Percentiles rank a stretch among this genome's conserved stretches.
Evolutionary conservation across 2,888 invertebrate genomes (phyloP).

Genomic region (Pseudanteris insignis): DNA sequence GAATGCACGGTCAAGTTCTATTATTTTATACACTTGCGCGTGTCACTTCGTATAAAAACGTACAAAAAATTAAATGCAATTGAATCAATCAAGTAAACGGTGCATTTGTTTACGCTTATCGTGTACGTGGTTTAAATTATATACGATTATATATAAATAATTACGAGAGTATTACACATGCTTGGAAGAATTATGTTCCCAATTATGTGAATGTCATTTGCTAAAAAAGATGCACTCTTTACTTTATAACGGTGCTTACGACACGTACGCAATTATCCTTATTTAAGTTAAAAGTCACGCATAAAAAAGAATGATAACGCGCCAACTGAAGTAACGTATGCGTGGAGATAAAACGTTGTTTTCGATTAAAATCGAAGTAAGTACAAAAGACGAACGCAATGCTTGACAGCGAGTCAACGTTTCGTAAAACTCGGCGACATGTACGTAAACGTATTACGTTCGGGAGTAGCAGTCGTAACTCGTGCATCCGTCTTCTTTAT

Average conservation of each 20-base stretch:
- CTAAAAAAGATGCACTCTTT: too few relatives aligned
- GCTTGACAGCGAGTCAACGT: constrained; percentile 25
- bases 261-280: too few relatives aligned
- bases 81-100: too few relatives aligned
- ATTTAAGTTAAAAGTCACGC: not conserved
- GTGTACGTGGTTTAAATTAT: constrained; percentile 20
- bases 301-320: constrained; percentile 18
- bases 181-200: constrained; percentile 31
- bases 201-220: constrained; percentile 33
- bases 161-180: constrained; percentile 16
- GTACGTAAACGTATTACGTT: constrained; percentile 28
- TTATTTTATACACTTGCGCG: constrained; percentile 20
- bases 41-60: constrained; percentile 33
- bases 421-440: constrained; percentile 30
- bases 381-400: constrained; percentile 35
- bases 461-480: constrained; percentile 19
- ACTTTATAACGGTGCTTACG: too few relatives aligned
- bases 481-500: constrained; percentile 16
- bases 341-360: constrained; percentile 28
- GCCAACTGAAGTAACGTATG: constrained; percentile 22
- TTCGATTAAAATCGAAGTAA: constrained; percentile 37
- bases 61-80: constrained; percentile 37
- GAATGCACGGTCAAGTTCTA: constrained; percentile 45
- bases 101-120: too few relatives aligned
- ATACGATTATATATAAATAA: constrained; percentile 13